These are phyloP conservation scores for Eledone cirrhosa DNA, from an alignment of 2,888 invertebrate genomes.

Conservation along the genomic window DNA sequence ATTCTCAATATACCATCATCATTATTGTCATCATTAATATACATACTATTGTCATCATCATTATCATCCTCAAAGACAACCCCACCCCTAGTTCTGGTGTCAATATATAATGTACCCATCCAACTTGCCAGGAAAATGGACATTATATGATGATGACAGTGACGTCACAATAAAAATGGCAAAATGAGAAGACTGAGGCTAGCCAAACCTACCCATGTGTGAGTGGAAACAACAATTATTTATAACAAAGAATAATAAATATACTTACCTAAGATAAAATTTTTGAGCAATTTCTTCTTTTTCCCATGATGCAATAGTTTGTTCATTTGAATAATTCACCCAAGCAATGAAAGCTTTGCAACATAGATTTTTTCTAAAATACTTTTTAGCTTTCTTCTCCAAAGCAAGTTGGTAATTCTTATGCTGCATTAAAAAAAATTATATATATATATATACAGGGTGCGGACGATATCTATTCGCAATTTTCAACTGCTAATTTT, in stretches of 20 bases:
- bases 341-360: constrained; percentile 52
- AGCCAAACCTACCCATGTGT: neutral
- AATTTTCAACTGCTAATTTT: too few relatives aligned
- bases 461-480: too few relatives aligned
- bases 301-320: constrained; percentile 55
- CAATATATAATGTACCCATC: too few relatives aligned
- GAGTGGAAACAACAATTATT: neutral
- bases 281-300: constrained; percentile 55
- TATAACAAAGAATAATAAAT: neutral
- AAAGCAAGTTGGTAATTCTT: constrained; percentile 56
- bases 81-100: too few relatives aligned
- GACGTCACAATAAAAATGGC: neutral
- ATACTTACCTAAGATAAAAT: constrained; percentile 51
- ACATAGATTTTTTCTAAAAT: constrained; percentile 43
- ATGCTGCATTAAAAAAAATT: constrained; percentile 45
- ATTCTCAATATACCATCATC: too few relatives aligned
- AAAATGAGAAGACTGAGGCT: neutral
- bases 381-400: constrained; percentile 55
- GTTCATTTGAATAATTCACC: constrained; percentile 54
- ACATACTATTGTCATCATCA: too few relatives aligned
- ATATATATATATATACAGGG: constrained; percentile 24
- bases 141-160: too few relatives aligned
- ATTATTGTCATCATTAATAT: too few relatives aligned
- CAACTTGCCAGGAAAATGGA: neutral
- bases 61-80: too few relatives aligned